These are phyloP conservation scores for Zingel zingel DNA, from an alignment of 2,113 vertebrate genomes.

Conservation along the genomic window DNA sequence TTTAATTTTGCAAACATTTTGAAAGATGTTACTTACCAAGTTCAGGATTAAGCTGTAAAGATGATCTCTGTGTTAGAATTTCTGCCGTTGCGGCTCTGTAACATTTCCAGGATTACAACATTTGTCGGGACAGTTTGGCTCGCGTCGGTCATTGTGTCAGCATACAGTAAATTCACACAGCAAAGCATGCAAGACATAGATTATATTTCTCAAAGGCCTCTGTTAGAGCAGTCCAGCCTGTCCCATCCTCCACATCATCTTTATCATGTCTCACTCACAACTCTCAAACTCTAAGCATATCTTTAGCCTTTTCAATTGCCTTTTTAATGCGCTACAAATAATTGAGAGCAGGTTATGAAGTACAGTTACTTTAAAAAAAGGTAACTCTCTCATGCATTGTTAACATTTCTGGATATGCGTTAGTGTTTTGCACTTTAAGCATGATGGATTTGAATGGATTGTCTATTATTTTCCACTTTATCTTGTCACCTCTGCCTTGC, in stretches of 20 bases:
- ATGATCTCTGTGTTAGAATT: background rate
- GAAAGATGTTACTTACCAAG: background rate
- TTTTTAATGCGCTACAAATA: background rate
- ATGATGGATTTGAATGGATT: background rate
- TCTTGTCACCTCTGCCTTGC: conserved; percentile 8
- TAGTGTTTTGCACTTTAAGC: background rate
- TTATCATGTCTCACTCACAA: background rate
- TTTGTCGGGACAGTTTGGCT: conserved; percentile 23
- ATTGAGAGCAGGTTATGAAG: background rate
- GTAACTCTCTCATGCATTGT: background rate
- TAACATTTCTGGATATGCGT: background rate
- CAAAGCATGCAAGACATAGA: conserved; percentile 3
- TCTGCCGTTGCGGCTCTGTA: conserved; percentile 13
- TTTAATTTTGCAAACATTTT: conserved; percentile 1
- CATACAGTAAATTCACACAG: conserved; percentile 23
- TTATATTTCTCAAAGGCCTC: background rate
- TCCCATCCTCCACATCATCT: background rate
- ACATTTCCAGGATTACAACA: background rate
- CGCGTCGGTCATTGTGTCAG: conserved; percentile 17
- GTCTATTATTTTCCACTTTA: background rate
- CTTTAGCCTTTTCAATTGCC: background rate
- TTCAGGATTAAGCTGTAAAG: background rate
- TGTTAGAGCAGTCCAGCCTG: background rate
- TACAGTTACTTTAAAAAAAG: background rate
- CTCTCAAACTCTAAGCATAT: background rate